phyloP scores from a whole-genome alignment of 2,113 vertebrate genomes.

The Boleophthalmus pectinirostris region DNA sequence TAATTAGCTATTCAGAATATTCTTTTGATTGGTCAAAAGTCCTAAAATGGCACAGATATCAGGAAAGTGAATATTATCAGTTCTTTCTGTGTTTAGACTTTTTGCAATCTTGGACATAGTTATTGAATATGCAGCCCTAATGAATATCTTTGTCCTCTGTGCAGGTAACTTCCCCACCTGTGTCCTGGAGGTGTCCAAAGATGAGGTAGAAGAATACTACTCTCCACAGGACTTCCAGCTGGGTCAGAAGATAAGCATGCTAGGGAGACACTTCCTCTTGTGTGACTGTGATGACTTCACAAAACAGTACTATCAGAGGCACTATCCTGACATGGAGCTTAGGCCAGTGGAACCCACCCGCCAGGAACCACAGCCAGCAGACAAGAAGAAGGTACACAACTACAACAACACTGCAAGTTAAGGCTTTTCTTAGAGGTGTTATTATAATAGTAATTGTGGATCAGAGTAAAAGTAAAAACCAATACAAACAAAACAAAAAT shows the following conservation, averaged over 20 bases:
- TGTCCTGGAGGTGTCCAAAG: constrained; percentile 85
- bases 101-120: not conserved
- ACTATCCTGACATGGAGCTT: constrained; percentile 80
- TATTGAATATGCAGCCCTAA: not conserved
- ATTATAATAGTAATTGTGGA: no score
- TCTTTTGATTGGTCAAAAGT: no score
- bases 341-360: constrained; percentile 68
- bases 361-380: constrained; percentile 36
- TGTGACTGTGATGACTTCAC: constrained; percentile 91
- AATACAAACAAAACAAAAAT: no score
- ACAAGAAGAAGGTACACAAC: constrained; percentile 52
- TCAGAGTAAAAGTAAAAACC: no score
- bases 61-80: no score
- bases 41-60: no score
- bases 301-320: constrained; percentile 79
- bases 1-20: no score
- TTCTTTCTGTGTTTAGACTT: no score
- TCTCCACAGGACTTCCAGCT: constrained; percentile 87
- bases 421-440: no score
- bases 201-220: constrained; percentile 90
- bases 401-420: no score
- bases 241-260: constrained; percentile 80
- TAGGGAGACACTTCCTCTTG: constrained; percentile 87
- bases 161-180: constrained; percentile 87
- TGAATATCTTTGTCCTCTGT: not conserved